phyloP scores from a whole-genome alignment of 2,113 vertebrate genomes.

The human region DNA sequence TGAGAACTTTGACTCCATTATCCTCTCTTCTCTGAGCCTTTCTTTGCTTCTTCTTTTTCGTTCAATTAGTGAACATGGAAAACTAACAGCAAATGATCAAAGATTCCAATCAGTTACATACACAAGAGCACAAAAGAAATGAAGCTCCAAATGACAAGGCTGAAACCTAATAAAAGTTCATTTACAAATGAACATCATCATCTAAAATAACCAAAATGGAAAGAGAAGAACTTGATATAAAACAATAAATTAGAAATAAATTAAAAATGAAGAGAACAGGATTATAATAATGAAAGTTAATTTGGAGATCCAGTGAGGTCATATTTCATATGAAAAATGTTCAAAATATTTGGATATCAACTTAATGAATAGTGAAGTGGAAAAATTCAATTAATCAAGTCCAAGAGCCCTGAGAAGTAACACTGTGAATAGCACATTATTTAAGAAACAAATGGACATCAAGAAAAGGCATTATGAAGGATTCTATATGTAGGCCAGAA shows the following conservation, averaged over 20 bases:
- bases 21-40: conserved; percentile 39
- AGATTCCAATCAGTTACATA: conserved; percentile 32
- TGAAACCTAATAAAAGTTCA: conserved; percentile 40
- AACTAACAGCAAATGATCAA: conserved; percentile 52
- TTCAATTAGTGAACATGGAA: conserved; percentile 62
- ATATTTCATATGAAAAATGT: conserved; percentile 68
- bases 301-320: conserved; percentile 57
- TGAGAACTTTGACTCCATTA: conserved; percentile 59
- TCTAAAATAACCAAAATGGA: conserved; percentile 47
- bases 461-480: conserved; percentile 54
- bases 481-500: neutral
- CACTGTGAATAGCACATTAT: neutral
- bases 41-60: conserved; percentile 49
- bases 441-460: conserved; percentile 49
- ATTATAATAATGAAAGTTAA: conserved; percentile 73
- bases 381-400: conserved; percentile 75
- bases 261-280: conserved; percentile 74
- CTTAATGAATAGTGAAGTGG: conserved; percentile 75
- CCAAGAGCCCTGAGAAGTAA: conserved; percentile 35
- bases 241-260: conserved; percentile 73
- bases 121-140: conserved; percentile 10
- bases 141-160: conserved; percentile 11
- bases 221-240: conserved; percentile 55
- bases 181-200: conserved; percentile 52
- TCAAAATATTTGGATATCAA: conserved; percentile 78